Evolutionary conservation across 1,140 invertebrate genomes (phyloP).

Genomic region (Brachionus angularis): DNA sequence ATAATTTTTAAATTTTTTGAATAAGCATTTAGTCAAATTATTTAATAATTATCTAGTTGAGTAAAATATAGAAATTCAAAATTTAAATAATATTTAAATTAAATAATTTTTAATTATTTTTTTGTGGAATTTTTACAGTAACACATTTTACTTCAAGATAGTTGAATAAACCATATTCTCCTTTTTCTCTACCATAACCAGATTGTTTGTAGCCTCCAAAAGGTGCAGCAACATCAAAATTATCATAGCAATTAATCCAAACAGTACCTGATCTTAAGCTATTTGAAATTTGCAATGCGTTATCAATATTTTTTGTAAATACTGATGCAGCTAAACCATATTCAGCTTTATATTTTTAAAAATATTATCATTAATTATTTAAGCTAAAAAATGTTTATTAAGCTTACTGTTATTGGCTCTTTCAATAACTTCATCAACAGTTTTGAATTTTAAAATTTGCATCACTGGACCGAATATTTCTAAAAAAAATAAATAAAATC

Average conservation of each 20-base stretch:
- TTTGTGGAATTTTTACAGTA: constrained; percentile 40
- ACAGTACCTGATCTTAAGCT: constrained; percentile 48
- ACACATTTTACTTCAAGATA: constrained; percentile 42
- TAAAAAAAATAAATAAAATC: not conserved
- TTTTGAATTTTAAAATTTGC: constrained; percentile 82
- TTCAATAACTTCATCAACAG: constrained; percentile 74
- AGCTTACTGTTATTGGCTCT: constrained; percentile 69
- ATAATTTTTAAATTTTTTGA: too few species aligned
- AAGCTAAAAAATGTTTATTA: not conserved
- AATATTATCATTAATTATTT: not conserved
- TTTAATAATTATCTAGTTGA: too few species aligned
- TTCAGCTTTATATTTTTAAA: too few species aligned
- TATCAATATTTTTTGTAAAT: constrained; percentile 79
- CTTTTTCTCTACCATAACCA: constrained; percentile 75
- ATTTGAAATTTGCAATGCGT: constrained; percentile 57
- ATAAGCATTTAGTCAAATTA: too few species aligned
- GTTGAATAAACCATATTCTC: constrained; percentile 32
- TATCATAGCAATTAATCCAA: constrained; percentile 77
- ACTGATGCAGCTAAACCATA: constrained; percentile 87
- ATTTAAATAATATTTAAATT: constrained; percentile 21
- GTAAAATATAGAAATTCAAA: not conserved
- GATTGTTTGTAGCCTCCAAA: constrained; percentile 83
- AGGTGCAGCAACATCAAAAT: constrained; percentile 69
- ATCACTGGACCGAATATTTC: constrained; percentile 95
- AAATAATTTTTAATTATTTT: constrained; percentile 39